phyloP scores from a whole-genome alignment of 2,113 vertebrate species.

The Dasypus novemcinctus region DNA sequence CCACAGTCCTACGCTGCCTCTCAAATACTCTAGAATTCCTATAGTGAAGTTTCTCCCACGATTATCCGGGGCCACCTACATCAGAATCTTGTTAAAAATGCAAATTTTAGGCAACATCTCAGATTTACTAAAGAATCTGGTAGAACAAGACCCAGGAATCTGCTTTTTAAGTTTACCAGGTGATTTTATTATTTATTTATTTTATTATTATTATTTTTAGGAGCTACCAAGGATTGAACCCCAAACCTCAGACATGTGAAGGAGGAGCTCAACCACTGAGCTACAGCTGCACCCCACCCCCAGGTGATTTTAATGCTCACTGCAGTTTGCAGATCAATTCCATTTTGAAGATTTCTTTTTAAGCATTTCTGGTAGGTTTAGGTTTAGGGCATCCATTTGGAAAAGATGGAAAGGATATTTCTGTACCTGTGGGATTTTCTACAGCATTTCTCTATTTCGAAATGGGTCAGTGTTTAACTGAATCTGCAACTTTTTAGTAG shows the following conservation, averaged over 20 bases:
- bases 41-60: not conserved
- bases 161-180: not conserved
- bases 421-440: not conserved
- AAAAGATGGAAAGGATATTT: not conserved
- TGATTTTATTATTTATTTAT: not conserved
- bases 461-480: not conserved
- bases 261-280: too few relatives aligned
- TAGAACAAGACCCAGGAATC: too few relatives aligned
- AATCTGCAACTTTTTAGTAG: not conserved
- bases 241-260: too few relatives aligned
- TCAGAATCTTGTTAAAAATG: not conserved
- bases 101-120: not conserved
- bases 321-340: not conserved
- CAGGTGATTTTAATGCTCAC: not conserved
- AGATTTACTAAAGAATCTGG: not conserved
- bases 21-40: not conserved
- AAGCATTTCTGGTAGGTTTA: not conserved
- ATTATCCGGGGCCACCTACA: not conserved
- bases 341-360: not conserved
- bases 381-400: not conserved
- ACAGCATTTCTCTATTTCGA: not conserved
- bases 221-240: too few relatives aligned
- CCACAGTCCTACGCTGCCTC: not conserved
- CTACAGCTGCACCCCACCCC: too few relatives aligned
- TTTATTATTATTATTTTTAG: too few relatives aligned